Percentiles rank a stretch among this genome's conserved stretches.
Evolutionary conservation across 2,888 invertebrate genomes (phyloP).

Genomic region (Platycnemis pennipes): DNA sequence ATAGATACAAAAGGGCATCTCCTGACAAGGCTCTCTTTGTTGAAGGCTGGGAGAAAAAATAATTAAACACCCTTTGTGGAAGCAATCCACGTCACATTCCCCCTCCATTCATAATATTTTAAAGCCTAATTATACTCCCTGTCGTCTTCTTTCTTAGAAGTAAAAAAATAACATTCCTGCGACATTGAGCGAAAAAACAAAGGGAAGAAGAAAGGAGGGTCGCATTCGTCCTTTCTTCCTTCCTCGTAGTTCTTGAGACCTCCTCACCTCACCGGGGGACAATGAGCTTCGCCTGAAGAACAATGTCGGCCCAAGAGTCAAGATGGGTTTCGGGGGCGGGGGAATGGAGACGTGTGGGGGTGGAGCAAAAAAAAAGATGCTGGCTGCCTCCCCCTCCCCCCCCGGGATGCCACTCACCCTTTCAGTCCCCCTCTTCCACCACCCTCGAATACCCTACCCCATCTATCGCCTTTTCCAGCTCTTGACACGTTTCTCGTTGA

Average conservation of each 20-base stretch:
- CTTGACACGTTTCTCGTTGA: slow-evolving; percentile 65
- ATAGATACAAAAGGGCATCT: too few relatives aligned
- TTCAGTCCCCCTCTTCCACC: background rate
- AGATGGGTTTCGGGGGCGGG: background rate
- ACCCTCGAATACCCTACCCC: background rate
- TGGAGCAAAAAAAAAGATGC: background rate
- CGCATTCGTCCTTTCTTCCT: background rate
- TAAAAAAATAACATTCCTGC: background rate
- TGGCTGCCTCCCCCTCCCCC: background rate
- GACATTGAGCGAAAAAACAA: background rate
- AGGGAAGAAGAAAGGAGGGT: background rate
- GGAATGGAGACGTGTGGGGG: background rate
- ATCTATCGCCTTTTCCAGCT: slow-evolving; percentile 14
- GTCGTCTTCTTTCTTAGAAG: background rate
- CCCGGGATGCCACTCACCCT: background rate
- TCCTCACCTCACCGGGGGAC: background rate
- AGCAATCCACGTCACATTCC: background rate
- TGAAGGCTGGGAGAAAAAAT: background rate
- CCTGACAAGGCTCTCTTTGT: too few relatives aligned
- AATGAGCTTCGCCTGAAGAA: slow-evolving; percentile 16
- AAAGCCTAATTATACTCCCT: background rate
- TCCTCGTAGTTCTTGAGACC: background rate
- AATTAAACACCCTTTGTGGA: background rate
- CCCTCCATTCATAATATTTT: background rate
- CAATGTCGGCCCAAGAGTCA: background rate